Percentiles rank a stretch among this genome's conserved stretches.
Evolutionary conservation across 2,888 invertebrate genomes (phyloP).

Genomic region (Nezara viridula): DNA sequence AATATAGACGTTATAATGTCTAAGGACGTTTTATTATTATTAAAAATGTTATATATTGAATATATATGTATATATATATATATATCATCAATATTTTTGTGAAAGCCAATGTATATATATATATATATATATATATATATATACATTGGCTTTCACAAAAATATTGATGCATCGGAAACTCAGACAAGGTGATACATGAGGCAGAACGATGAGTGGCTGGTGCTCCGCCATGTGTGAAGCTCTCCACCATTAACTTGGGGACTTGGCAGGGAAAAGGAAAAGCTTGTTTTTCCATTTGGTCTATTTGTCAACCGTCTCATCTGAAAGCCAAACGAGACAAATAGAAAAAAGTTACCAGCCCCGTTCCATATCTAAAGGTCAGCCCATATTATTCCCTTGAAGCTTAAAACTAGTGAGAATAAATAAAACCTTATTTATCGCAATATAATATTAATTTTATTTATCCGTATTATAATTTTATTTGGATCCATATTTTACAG

Average conservation of each 20-base stretch:
- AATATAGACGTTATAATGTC: too few relatives aligned
- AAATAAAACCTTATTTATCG: neutral
- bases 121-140: too few relatives aligned
- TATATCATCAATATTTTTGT: too few relatives aligned
- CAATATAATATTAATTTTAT: too few relatives aligned
- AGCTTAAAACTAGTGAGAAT: neutral
- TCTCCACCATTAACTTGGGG: neutral
- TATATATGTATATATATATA: too few relatives aligned
- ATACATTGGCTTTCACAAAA: too few relatives aligned
- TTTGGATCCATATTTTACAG: too few relatives aligned
- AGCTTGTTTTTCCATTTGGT: conserved; percentile 1
- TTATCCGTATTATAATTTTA: too few relatives aligned
- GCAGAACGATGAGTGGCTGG: neutral
- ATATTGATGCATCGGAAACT: too few relatives aligned
- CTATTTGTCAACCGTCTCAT: conserved; percentile 17
- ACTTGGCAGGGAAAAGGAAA: neutral
- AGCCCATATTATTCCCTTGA: neutral
- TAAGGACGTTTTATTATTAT: too few relatives aligned
- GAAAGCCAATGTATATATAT: too few relatives aligned
- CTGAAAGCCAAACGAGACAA: neutral
- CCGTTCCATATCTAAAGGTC: neutral
- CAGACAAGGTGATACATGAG: neutral
- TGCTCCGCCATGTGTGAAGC: neutral
- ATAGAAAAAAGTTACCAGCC: neutral
- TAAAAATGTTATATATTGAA: too few relatives aligned